Evolutionary conservation across 2,113 vertebrate genomes (phyloP), one percentile per base, ranked within the genome.

Genomic region (Polypterus senegalus): DNA sequence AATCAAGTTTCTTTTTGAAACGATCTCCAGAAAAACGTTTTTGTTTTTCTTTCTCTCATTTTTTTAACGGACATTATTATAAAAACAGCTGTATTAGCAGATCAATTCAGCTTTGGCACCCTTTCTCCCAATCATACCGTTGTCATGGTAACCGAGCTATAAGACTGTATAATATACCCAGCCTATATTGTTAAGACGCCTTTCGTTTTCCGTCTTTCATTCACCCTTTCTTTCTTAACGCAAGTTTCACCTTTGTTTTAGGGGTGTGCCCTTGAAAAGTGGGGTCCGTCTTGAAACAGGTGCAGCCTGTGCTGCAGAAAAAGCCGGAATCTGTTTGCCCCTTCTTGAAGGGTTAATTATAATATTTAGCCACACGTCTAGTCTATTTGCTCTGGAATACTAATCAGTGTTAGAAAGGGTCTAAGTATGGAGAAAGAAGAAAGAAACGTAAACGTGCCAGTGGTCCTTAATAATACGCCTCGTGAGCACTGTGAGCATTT

Each of bases 71-170:
- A n/a, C n/a, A n/a, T n/a, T n/a, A n/a, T n/a, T 82, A 76, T 76
- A 72, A 74, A 51, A 51, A 78, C 82, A 74, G 83, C 88, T 91
- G 78, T 78, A 63, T 81, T 78, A 79, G 73, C 73, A 78, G 82
- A 85, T 78, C 86, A 81, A 81, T 86, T 83, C 81, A 61, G 82
- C 77, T 75, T 78, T 76, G 83, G 81, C 86, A 83, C 83, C 82
- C 9, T 76, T 87, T 93, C 92, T 91, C 90, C 81, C 79, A 92
- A 90, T 91, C 91, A 90, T 89, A 83, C 73, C 85, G 94, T 97
- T 96, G 94, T 96, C 93, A 97, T 97, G 94, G 94, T 92, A 91
- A 97, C 93, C 82, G 86, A 83, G 86, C 76, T 77, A 84, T 81
- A 91, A 95, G 92, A 89, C 87, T 91, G 81, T n/a, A n/a, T n/a